Evolutionary conservation across 2,113 vertebrate genomes (phyloP).

Genomic region (Phyllostomus discolor): DNA sequence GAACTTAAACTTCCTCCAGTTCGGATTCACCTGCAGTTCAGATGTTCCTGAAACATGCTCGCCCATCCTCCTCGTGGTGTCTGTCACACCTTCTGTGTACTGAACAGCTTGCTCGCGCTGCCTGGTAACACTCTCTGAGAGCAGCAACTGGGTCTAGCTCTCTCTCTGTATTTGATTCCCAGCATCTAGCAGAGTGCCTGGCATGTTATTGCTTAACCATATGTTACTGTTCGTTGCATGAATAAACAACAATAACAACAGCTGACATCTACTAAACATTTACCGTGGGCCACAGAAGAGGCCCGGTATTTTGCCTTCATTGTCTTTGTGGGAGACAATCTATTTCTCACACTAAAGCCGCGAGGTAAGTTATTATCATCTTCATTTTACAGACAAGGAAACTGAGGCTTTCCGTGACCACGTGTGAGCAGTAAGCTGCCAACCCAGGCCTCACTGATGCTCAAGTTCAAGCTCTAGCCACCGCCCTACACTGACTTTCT

Average conservation of each 20-base stretch:
- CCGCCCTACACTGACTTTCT: neutral
- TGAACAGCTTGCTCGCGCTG: neutral
- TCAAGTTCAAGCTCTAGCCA: neutral
- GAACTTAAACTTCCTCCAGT: neutral
- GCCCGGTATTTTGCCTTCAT: neutral
- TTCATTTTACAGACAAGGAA: neutral
- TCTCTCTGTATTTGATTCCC: neutral
- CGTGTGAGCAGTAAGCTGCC: neutral
- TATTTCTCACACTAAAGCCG: neutral
- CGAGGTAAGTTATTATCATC: rapidly evolving
- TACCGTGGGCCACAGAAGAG: neutral
- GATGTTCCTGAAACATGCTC: neutral
- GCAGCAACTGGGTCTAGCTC: neutral
- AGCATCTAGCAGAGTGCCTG: neutral
- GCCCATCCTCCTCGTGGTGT: neutral
- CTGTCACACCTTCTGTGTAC: neutral
- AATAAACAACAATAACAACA: neutral
- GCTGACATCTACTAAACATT: neutral
- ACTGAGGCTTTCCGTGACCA: neutral
- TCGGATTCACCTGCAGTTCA: neutral
- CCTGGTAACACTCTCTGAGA: neutral
- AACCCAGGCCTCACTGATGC: neutral
- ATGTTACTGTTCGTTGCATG: neutral
- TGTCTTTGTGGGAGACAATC: neutral
- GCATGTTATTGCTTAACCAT: neutral